A percentile compares a stretch with the other conserved stretches of the same genome.
Evolutionary conservation across 2,113 vertebrate genomes (phyloP).

Genomic region (Amblyornis subalaris): DNA sequence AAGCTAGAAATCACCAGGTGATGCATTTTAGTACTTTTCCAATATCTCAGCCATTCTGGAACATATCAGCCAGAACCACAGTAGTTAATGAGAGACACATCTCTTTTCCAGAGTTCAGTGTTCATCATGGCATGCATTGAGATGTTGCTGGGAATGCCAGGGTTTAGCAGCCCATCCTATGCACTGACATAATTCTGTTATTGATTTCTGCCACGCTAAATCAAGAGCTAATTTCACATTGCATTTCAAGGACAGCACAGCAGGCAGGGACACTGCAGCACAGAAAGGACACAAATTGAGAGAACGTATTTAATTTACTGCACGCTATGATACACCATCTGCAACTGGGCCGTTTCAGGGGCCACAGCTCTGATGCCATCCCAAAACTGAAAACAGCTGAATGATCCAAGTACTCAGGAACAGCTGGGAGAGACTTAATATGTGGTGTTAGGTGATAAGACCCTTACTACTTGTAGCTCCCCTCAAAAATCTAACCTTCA

Average conservation of each 20-base stretch:
- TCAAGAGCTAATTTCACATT: conserved; percentile 17
- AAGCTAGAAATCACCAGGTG: conserved; percentile 14
- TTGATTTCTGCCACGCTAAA: conserved; percentile 18
- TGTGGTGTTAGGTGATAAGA: neutral
- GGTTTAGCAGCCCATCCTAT: neutral
- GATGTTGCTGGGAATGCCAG: neutral
- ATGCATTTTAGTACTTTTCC: conserved; percentile 19
- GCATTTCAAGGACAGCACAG: conserved; percentile 31
- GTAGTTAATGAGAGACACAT: neutral
- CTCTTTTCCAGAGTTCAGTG: neutral
- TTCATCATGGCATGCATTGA: neutral
- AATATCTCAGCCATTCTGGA: conserved; percentile 7
- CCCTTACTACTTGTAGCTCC: neutral
- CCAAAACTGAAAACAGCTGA: neutral
- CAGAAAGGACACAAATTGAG: neutral
- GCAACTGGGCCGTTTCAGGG: neutral
- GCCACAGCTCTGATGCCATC: neutral
- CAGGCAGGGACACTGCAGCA: neutral
- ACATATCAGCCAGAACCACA: neutral
- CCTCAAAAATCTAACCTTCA: neutral
- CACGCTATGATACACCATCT: neutral
- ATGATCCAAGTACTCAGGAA: neutral
- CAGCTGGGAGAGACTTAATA: neutral
- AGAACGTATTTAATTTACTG: conserved; percentile 4
- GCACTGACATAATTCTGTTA: conserved; percentile 34